Conservation (phyloP, 2,888 invertebrate species). For the Phortica okadai region DNA sequence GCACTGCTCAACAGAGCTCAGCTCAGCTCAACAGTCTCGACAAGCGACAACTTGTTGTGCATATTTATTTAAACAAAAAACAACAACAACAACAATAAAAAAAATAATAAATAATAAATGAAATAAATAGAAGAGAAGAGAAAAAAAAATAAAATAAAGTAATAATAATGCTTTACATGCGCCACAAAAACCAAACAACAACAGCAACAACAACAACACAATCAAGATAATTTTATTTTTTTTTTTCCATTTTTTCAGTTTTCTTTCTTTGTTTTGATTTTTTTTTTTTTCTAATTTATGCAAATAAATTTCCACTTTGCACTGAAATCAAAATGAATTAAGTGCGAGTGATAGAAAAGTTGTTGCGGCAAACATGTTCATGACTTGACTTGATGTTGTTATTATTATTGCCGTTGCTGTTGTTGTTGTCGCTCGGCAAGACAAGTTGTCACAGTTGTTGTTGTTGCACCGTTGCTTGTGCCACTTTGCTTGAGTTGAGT, state of each 20-base stretch:
- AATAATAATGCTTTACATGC: not conserved
- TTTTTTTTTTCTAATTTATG: slow-evolving; percentile 65
- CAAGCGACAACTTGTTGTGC: not conserved
- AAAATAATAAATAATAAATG: not conserved
- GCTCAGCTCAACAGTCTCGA: not conserved
- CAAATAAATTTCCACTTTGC: slow-evolving; percentile 73
- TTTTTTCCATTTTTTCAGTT: slow-evolving; percentile 13
- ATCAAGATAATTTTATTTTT: not conserved
- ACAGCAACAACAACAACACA: slow-evolving; percentile 13
- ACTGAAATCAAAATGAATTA: slow-evolving; percentile 70
- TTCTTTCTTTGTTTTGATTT: slow-evolving; percentile 39
- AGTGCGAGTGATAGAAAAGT: slow-evolving; percentile 69
- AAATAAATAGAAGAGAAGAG: not conserved
- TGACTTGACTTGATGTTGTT: slow-evolving; percentile 19
- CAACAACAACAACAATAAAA: not conserved
- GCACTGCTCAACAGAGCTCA: not conserved
- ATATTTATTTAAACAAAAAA: not conserved
- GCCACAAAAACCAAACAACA: not conserved
- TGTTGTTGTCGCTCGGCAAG: slow-evolving; percentile 26
- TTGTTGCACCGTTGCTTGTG: slow-evolving; percentile 62
- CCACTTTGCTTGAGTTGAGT: slow-evolving; percentile 60
- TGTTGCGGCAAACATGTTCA: slow-evolving; percentile 47
- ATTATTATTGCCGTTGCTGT: slow-evolving; percentile 24
- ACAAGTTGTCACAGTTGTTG: slow-evolving; percentile 14
- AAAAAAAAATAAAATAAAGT: not conserved